phyloP scores from a whole-genome alignment of 1,140 invertebrate species.

The Neodiprion virginianus region DNA sequence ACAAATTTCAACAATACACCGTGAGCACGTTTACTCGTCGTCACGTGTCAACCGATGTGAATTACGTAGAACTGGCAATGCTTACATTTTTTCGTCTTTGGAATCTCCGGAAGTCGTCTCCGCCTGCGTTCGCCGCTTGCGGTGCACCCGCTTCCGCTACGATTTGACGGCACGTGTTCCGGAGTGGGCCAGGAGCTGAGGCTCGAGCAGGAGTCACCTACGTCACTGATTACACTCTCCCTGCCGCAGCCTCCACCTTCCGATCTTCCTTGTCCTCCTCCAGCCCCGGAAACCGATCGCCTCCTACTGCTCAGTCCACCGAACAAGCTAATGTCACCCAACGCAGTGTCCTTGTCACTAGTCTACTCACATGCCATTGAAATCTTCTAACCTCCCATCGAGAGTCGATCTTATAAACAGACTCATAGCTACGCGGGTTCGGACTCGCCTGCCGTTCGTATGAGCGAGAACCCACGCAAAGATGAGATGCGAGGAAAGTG shows the following conservation, averaged over 20 bases:
- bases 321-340: slow-evolving; percentile 57
- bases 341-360: slow-evolving; percentile 20
- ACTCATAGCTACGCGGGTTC: no score
- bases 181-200: slow-evolving; percentile 55
- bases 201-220: slow-evolving; percentile 55
- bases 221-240: slow-evolving; percentile 55
- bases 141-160: slow-evolving; percentile 39
- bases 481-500: not conserved
- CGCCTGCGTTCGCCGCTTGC: slow-evolving; percentile 70
- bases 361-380: slow-evolving; percentile 3
- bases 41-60: no score
- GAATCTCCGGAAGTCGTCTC: slow-evolving; percentile 85
- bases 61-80: slow-evolving; percentile 14
- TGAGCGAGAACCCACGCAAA: no score
- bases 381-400: no score
- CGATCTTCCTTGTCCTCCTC: slow-evolving; percentile 26
- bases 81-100: slow-evolving; percentile 86
- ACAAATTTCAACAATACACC: not conserved
- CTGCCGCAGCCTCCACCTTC: slow-evolving; percentile 41
- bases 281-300: slow-evolving; percentile 37
- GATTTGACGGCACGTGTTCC: slow-evolving; percentile 48
- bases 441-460: no score
- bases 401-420: no score
- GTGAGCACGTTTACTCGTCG: no score
- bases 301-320: slow-evolving; percentile 52